Evolutionary conservation across 2,888 invertebrate species (phyloP), one percentile per base, ranked within the genome.

Genomic region (Heliconius cydno): DNA sequence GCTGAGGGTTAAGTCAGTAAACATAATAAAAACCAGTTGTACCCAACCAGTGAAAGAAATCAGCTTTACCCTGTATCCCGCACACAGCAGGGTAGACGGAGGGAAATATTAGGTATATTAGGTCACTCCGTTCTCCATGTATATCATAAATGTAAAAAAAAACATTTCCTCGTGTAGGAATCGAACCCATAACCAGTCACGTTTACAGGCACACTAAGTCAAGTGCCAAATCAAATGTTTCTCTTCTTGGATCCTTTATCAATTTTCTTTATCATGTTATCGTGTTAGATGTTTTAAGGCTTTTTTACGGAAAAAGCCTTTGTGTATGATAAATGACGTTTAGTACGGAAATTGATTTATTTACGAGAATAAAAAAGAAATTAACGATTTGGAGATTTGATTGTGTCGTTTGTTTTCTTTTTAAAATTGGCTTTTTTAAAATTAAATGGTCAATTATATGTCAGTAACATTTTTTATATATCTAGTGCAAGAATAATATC

Each of bases 181-280:
- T 46, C 15, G 5, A 46, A 13, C 15, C 46, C 15, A 15, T 5
- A 46, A 46, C 46, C 5, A 46, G 46, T 46, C 46, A 46, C 13
- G 10, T 38, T 38, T 38, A 38, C 38, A 38, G 12, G 38, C 12
- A 38, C 38, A 38, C 38, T 28, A 28, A 28, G 28, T 28, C 28
- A 28, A 28, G 34, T 34, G 34, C 34, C 34, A 34, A 34, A 7
- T 7, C 7, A 86, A 85, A 57, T 60, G n/a, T 28, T 38, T 28
- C 25, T 28, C 12, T 75, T 25, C 19, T 13, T 65, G 65, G 72
- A 57, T 28, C 10, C n/a, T 63, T 28, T 75, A 63, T 65, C 74
- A 41, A 28, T 41, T 34, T 63, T 22, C 15, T 38, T 25, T 41
- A 22, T 75, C 30, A 3, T 63, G 25, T 34, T 19, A 52, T 28